Conservation (phyloP, 2,113 vertebrate species). For the Tychaedon coryphoeus region DNA sequence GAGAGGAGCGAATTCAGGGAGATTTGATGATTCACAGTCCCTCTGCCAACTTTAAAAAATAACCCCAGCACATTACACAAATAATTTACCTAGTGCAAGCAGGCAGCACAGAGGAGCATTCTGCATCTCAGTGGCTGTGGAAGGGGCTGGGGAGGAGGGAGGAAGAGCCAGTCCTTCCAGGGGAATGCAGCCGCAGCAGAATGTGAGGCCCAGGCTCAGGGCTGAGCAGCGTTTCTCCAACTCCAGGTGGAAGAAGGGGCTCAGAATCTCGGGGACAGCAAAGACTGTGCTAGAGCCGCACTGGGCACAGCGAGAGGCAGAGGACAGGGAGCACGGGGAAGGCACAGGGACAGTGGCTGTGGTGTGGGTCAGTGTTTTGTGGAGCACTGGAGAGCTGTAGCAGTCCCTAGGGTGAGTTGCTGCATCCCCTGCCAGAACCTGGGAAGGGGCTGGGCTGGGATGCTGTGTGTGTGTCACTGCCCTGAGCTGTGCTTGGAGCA, state of each 20-base stretch:
- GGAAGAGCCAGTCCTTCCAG: neutral
- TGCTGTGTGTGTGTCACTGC: fast-evolving
- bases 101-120: slow-evolving; percentile 2
- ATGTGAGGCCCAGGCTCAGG: fast-evolving
- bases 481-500: neutral
- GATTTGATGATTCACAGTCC: slow-evolving; percentile 41
- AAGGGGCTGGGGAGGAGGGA: neutral
- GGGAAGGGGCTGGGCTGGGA: neutral
- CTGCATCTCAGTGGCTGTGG: neutral
- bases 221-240: neutral
- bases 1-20: neutral
- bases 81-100: slow-evolving; percentile 41
- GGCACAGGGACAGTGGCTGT: neutral
- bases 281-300: fast-evolving
- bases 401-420: fast-evolving
- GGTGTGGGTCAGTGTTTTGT: neutral
- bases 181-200: fast-evolving
- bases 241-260: neutral
- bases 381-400: neutral
- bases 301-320: too few relatives aligned
- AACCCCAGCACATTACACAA: slow-evolving; percentile 9
- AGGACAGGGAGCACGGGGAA: too few relatives aligned
- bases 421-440: neutral
- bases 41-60: neutral
- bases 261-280: neutral